Conservation (phyloP, 2,797 vertebrate species). For the Phyllotis vaccarum region DNA sequence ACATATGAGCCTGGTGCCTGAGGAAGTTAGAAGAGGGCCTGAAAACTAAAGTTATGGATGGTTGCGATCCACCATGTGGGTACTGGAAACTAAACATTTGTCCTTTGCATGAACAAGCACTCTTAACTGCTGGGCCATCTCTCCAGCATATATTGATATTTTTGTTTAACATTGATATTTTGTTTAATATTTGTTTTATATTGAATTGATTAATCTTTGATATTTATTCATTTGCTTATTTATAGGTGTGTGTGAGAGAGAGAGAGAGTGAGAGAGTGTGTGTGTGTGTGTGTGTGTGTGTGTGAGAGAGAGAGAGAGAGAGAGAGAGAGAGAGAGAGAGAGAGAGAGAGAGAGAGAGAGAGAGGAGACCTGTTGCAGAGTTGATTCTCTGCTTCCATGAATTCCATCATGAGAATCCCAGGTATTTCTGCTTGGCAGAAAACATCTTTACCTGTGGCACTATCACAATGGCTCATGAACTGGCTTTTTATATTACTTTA, state of each 20-base stretch:
- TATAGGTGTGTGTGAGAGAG: neutral
- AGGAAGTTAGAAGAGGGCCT: neutral
- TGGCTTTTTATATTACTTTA: conserved; percentile 14
- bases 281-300: neutral
- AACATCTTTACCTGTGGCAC: neutral
- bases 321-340: no score
- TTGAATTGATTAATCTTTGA: neutral
- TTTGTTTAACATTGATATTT: no score
- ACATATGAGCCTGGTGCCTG: neutral
- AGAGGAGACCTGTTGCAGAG: no score
- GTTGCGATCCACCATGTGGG: neutral
- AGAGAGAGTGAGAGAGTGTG: no score
- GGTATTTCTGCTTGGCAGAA: neutral
- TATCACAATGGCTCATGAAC: neutral
- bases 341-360: no score
- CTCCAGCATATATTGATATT: neutral
- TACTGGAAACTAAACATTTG: neutral
- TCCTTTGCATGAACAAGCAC: neutral
- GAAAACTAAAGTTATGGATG: neutral
- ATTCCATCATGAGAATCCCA: neutral
- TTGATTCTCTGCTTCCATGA: neutral
- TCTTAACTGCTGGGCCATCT: neutral
- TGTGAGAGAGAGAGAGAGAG: no score
- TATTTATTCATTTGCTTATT: neutral
- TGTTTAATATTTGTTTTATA: no score